These are phyloP conservation scores for Parelbella ahira DNA, from an alignment of 2,888 invertebrate genomes.

Conservation along the genomic window DNA sequence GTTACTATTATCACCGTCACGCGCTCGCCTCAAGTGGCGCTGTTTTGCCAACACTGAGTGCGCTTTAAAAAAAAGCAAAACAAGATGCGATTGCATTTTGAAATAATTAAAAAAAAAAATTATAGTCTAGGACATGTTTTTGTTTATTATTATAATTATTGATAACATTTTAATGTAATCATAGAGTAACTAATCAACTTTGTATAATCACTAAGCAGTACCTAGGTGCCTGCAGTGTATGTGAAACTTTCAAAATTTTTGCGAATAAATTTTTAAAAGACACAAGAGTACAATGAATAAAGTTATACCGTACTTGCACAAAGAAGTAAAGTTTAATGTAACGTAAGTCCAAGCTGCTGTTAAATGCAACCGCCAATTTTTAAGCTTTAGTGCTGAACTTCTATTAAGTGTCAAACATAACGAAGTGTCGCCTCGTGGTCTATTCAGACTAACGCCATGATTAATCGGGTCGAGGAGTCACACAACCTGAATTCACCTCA, in stretches of 20 bases:
- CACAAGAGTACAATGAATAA: too few relatives aligned
- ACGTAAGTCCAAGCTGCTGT: too few relatives aligned
- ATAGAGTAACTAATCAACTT: too few relatives aligned
- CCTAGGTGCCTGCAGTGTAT: too few relatives aligned
- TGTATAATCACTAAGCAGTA: too few relatives aligned
- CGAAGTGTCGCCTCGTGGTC: constrained; percentile 37
- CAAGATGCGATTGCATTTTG: constrained; percentile 8
- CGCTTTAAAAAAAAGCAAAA: constrained; percentile 13
- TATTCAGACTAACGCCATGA: constrained; percentile 54
- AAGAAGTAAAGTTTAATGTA: too few relatives aligned
- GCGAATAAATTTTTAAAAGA: too few relatives aligned
- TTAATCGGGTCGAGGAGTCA: constrained; percentile 71
- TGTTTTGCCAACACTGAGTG: constrained; percentile 53
- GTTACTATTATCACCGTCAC: constrained; percentile 59
- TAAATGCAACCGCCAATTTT: constrained; percentile 10
- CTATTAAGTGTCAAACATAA: constrained; percentile 31
- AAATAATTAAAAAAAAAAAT: neutral
- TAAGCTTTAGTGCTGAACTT: constrained; percentile 17
- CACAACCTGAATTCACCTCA: constrained; percentile 69
- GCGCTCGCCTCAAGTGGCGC: constrained; percentile 50
- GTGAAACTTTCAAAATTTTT: too few relatives aligned
- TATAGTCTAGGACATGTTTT: too few relatives aligned
- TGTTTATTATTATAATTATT: too few relatives aligned
- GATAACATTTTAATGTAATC: too few relatives aligned
- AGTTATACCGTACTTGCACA: too few relatives aligned